Conservation (phyloP, 1,140 invertebrate species). For the Cotesia vestalis region DNA sequence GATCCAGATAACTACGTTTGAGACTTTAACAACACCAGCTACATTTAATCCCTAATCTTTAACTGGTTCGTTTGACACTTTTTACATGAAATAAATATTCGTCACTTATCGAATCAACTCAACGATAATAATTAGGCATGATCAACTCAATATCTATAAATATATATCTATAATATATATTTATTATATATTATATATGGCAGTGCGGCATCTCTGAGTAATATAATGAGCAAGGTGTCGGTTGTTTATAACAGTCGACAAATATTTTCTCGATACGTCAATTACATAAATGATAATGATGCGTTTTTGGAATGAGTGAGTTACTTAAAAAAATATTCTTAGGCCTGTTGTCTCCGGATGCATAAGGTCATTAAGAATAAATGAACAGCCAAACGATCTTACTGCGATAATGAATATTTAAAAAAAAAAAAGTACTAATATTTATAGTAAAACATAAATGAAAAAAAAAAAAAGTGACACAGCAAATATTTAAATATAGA, state of each 20-base stretch:
- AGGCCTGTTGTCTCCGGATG: slow-evolving; percentile 10
- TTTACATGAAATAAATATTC: slow-evolving; percentile 25
- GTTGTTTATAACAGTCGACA: slow-evolving; percentile 25
- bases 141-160: neutral
- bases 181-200: slow-evolving; percentile 5
- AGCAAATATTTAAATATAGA: slow-evolving; percentile 42
- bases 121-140: slow-evolving; percentile 33
- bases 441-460: slow-evolving; percentile 4
- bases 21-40: slow-evolving; percentile 27
- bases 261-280: slow-evolving; percentile 59
- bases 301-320: slow-evolving; percentile 48
- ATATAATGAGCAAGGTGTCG: slow-evolving; percentile 14
- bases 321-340: slow-evolving; percentile 50
- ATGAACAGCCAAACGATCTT: slow-evolving; percentile 45
- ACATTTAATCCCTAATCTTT: slow-evolving; percentile 24
- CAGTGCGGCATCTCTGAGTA: slow-evolving; percentile 27
- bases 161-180: too few species aligned
- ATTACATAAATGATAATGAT: slow-evolving; percentile 55
- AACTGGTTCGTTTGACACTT: slow-evolving; percentile 25
- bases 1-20: slow-evolving; percentile 19
- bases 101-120: slow-evolving; percentile 36
- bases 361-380: slow-evolving; percentile 42
- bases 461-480: slow-evolving; percentile 12
- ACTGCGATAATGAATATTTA: slow-evolving; percentile 37
- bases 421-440: too few species aligned